These are phyloP conservation scores for Melipona bicolor DNA, from an alignment of 2,888 invertebrate species.

Conservation along the genomic window DNA sequence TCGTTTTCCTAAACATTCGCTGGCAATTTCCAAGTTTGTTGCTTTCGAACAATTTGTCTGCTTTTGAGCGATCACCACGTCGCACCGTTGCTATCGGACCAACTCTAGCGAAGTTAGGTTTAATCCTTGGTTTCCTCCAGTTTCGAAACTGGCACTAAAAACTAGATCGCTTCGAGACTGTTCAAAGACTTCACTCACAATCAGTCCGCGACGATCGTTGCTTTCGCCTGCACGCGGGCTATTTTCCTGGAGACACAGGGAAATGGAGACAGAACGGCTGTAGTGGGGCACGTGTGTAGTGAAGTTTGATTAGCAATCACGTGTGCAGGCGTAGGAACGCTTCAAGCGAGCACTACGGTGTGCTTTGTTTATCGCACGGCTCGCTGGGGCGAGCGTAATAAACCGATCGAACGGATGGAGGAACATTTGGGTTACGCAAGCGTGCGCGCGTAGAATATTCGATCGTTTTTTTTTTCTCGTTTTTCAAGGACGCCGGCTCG, in stretches of 20 bases:
- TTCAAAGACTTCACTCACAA: too few species aligned
- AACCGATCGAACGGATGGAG: constrained; percentile 64
- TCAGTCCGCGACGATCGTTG: too few species aligned
- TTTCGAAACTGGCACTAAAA: too few species aligned
- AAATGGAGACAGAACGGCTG: background rate
- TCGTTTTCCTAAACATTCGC: too few species aligned
- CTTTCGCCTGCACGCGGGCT: too few species aligned
- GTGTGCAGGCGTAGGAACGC: constrained; percentile 48
- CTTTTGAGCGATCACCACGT: too few species aligned
- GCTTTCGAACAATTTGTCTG: too few species aligned
- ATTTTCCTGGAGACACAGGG: background rate
- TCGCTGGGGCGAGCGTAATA: constrained; percentile 61
- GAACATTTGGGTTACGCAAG: constrained; percentile 67
- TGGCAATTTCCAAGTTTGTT: too few species aligned
- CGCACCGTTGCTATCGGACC: too few species aligned
- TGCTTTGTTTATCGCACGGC: constrained; percentile 68
- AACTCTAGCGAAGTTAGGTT: too few species aligned
- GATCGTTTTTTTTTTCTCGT: constrained; percentile 47
- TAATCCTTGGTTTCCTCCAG: too few species aligned
- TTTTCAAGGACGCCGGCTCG: constrained; percentile 56
- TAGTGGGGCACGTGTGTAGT: constrained; percentile 43
- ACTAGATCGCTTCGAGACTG: too few species aligned
- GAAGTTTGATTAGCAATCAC: constrained; percentile 64
- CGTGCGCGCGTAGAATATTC: constrained; percentile 37
- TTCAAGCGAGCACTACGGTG: constrained; percentile 29